Evolutionary conservation across 2,797 vertebrate species (phyloP), one percentile per base, ranked within the genome.

Genomic region (Sebastes trivittatus): DNA sequence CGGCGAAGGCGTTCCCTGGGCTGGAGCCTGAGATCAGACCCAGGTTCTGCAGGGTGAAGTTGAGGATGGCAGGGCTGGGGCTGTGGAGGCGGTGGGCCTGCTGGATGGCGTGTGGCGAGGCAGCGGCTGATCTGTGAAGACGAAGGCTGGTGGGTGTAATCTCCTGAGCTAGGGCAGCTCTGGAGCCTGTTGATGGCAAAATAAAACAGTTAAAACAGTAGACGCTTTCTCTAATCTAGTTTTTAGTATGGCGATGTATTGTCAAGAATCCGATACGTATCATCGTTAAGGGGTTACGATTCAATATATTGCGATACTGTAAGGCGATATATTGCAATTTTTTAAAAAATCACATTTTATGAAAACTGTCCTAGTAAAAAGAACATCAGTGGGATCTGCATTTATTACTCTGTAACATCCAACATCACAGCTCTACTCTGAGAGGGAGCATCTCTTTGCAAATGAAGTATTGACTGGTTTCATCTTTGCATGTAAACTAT

Each of bases 1-100:
- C 56, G 0, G 81, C 22, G 8, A 84, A 83, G 32, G 62, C 0
- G 29, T 25, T 71, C 78, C 85, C 87, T 72, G 91, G 85, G 91
- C 95, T 74, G 22, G 94, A 85, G 10, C 94, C 80, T 1, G 97
- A 95, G 81, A 98, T 96, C 42, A 99, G 95, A 61, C 97, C 97
- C 77, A 98, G 61, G 68, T 98, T 98, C 78, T 98, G 97, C 75
- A 99, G 89, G 3, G 97, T 97, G 83, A 99, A 98, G 95, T 98
- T 98, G 71, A 98, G 90, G 92, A 98, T 95, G 68, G 97, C 97
- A 0, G 97, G 96, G 75, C 96, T 97, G 10, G 97, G 97, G 70
- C 94, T 96, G 74, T 90, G 95, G 34, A 94, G 69, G 5, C 89
- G 83, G 9, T 92, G 95, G 78, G 92, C 83, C 38, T 96, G 93